Evolutionary conservation across 2,888 invertebrate species (phyloP).

Genomic region (Cancer borealis): DNA sequence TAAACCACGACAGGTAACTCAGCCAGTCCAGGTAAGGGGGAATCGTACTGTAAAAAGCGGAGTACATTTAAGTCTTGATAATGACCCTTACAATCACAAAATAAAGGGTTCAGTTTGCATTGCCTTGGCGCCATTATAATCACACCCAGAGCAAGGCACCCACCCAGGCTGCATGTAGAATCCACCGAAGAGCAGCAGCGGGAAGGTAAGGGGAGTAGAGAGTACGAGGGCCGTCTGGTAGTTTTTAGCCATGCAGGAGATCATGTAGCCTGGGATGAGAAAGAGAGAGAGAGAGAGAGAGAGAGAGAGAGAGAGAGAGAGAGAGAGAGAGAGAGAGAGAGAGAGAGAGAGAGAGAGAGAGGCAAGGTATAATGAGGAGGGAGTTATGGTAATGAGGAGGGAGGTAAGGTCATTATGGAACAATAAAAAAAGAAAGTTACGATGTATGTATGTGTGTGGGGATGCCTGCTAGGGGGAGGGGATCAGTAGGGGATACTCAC

Average conservation of each 20-base stretch:
- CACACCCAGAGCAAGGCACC: slow-evolving; percentile 67
- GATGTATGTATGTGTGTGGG: not conserved
- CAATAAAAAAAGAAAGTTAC: not conserved
- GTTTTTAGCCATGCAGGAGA: slow-evolving; percentile 81
- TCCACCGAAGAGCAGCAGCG: slow-evolving; percentile 79
- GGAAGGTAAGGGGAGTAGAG: slow-evolving; percentile 75
- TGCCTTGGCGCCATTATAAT: too few species aligned
- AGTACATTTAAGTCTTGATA: not conserved
- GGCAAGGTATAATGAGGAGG: too few species aligned
- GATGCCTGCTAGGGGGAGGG: not conserved
- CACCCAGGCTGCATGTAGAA: slow-evolving; percentile 81
- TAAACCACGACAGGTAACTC: slow-evolving; percentile 80
- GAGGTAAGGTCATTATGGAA: not conserved
- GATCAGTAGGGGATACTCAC: slow-evolving; percentile 81
- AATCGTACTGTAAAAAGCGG: slow-evolving; percentile 85
- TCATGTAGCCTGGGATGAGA: slow-evolving; percentile 76
- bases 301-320: not conserved
- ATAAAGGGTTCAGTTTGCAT: not conserved
- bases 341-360: too few species aligned
- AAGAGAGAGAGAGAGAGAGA: too few species aligned
- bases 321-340: not conserved
- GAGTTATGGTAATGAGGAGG: too few species aligned
- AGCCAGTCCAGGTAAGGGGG: slow-evolving; percentile 84
- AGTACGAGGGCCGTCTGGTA: slow-evolving; percentile 75
- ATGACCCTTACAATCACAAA: not conserved